Evolutionary conservation across 2,888 invertebrate genomes (phyloP).

Genomic region (Drosophila lutescens): DNA sequence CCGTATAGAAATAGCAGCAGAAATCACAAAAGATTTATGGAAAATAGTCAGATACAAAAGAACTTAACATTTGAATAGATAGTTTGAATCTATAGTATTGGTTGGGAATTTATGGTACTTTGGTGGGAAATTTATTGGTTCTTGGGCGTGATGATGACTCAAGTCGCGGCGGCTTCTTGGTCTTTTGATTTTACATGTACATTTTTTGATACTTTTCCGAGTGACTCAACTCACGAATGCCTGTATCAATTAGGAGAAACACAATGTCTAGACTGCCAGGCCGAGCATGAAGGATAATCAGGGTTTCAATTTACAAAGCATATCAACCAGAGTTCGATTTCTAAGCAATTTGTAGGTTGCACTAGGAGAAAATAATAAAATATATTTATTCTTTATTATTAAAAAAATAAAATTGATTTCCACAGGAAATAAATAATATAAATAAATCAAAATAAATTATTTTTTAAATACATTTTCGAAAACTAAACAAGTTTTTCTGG

Average conservation of each 20-base stretch:
- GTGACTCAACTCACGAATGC: slow-evolving; percentile 37
- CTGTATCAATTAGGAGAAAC: slow-evolving; percentile 26
- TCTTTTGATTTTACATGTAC: slow-evolving; percentile 14
- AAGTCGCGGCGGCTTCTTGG: slow-evolving; percentile 26
- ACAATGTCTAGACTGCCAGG: slow-evolving; percentile 29
- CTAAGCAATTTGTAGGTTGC: not conserved
- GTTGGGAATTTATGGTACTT: slow-evolving; percentile 19
- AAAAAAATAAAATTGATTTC: too few species aligned
- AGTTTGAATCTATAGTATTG: slow-evolving; percentile 25
- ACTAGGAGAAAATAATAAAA: not conserved
- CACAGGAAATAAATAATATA: too few species aligned
- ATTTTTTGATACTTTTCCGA: not conserved
- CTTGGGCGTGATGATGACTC: slow-evolving; percentile 11
- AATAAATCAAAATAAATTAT: too few species aligned
- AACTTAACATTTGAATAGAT: slow-evolving; percentile 22
- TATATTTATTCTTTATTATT: too few species aligned
- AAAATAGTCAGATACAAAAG: slow-evolving; percentile 17
- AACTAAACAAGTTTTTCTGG: too few species aligned
- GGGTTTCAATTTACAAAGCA: slow-evolving; percentile 19
- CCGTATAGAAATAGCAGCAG: slow-evolving; percentile 4
- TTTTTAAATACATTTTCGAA: too few species aligned
- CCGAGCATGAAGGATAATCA: slow-evolving; percentile 23
- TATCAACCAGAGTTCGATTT: slow-evolving; percentile 13
- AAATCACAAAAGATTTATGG: slow-evolving; percentile 34
- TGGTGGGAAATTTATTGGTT: slow-evolving; percentile 14